Base-by-base conservation (phyloP, 2,113 vertebrate genomes). In the Speoplatyrhinus poulsoni region DNA sequence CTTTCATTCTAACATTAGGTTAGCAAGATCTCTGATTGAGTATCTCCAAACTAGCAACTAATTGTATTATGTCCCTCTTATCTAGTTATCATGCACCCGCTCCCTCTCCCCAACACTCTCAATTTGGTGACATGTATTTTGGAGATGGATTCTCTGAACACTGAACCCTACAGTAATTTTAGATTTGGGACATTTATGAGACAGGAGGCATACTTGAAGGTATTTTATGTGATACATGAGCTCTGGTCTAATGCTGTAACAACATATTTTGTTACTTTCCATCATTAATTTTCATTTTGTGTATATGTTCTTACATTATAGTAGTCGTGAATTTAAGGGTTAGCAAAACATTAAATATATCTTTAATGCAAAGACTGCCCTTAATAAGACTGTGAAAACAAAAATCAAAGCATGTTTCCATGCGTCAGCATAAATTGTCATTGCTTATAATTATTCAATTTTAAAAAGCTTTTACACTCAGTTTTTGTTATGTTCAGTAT, bases 151-250 rank as follows among this genome's bases (percentile, higher is more conserved):
- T 64, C 48, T 12, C 32, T 69, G 70, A 69, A 61, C 70, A 60
- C 11, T 46, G 81, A 67, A 78, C 76, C 66, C 16, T 26, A 32
- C 46, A 60, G 59, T 49, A n/a, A 54, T 59, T 19, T 47, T 59
- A 52, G 16, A 70, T 64, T 70, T 32, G 48, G 16, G 15, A 47
- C 73, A 77, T 84, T 81, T 76, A 80, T 80, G 61, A 65, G 65
- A 67, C 33, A 5, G 6, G 50, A 65, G 56, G 17, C 9, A 17
- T 11, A 59, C 60, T 66, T 73, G 76, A 9, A 62, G 60, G 71
- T 82, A 64, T 77, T 72, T 77, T 73, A 79, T 66, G 63, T 78
- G 82, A 85, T 69, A 73, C 84, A 86, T 85, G 70, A 80, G 50
- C 15, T 57, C 70, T 69, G 81, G 48, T 48, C 10, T 60, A 53